Evolutionary conservation across 2,113 vertebrate species (phyloP).

Genomic region (Mastomys coucha): DNA sequence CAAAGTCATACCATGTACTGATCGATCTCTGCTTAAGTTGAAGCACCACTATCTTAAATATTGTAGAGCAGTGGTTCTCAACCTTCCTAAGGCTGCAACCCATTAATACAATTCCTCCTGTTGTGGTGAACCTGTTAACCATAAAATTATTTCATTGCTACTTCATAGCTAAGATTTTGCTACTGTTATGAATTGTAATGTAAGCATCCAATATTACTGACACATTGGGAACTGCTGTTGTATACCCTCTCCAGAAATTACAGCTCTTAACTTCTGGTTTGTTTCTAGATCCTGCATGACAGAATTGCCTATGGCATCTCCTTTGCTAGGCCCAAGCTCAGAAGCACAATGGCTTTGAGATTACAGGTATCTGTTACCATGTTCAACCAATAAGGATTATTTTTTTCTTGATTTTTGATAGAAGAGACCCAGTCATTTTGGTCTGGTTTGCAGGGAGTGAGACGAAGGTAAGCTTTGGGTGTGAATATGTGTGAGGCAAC

Average conservation of each 20-base stretch:
- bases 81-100: neutral
- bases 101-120: neutral
- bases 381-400: neutral
- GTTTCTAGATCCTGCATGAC: neutral
- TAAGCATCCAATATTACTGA: neutral
- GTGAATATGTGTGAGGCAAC: neutral
- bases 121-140: neutral
- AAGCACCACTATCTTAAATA: neutral
- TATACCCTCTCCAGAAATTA: neutral
- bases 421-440: neutral
- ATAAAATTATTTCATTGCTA: neutral
- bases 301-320: accelerated
- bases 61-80: neutral
- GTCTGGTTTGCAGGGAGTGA: neutral
- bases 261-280: neutral
- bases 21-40: conserved; percentile 14
- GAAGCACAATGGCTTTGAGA: neutral
- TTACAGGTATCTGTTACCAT: neutral
- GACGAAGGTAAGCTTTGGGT: neutral
- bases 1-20: neutral
- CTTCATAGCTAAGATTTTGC: neutral
- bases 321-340: neutral
- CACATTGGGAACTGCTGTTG: neutral
- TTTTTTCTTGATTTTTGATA: neutral
- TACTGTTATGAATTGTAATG: neutral